Conservation (phyloP, 1,140 invertebrate species). For the Condylostylus longicornis region DNA sequence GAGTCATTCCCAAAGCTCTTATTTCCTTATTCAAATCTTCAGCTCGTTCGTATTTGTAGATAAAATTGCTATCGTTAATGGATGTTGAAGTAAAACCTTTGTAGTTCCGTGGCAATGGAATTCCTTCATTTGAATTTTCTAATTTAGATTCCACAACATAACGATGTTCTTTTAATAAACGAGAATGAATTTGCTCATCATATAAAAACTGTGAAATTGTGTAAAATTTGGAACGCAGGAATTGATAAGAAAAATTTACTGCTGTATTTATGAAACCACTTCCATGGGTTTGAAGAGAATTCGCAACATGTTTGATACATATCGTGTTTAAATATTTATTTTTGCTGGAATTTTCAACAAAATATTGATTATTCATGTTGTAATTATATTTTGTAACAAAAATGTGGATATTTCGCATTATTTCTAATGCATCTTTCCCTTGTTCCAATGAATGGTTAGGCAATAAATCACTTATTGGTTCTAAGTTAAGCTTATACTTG, state of each 20-base stretch:
- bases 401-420: slow-evolving; percentile 91
- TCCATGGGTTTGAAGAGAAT: slow-evolving; percentile 95
- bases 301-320: slow-evolving; percentile 88
- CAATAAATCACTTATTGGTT: slow-evolving; percentile 76
- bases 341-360: slow-evolving; percentile 79
- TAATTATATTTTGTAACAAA: slow-evolving; percentile 92
- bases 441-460: slow-evolving; percentile 94
- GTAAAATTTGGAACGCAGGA: slow-evolving; percentile 84
- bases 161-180: slow-evolving; percentile 78
- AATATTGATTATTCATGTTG: slow-evolving; percentile 95
- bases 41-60: slow-evolving; percentile 76
- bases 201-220: slow-evolving; percentile 95
- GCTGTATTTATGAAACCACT: slow-evolving; percentile 96
- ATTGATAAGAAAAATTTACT: slow-evolving; percentile 94
- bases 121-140: slow-evolving; percentile 7
- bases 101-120: too few relatives aligned
- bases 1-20: slow-evolving; percentile 68
- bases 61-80: slow-evolving; percentile 41
- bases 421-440: slow-evolving; percentile 94
- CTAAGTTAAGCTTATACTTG: slow-evolving; percentile 65
- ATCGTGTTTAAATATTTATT: slow-evolving; percentile 95
- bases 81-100: too few relatives aligned
- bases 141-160: slow-evolving; percentile 47
- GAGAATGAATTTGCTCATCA: slow-evolving; percentile 96
- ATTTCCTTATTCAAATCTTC: slow-evolving; percentile 92